A percentile compares a stretch with the other conserved stretches of the same genome.
These are phyloP conservation scores for Rhynchonycteris naso DNA, from an alignment of 2,797 vertebrate genomes.

Conservation along the genomic window DNA sequence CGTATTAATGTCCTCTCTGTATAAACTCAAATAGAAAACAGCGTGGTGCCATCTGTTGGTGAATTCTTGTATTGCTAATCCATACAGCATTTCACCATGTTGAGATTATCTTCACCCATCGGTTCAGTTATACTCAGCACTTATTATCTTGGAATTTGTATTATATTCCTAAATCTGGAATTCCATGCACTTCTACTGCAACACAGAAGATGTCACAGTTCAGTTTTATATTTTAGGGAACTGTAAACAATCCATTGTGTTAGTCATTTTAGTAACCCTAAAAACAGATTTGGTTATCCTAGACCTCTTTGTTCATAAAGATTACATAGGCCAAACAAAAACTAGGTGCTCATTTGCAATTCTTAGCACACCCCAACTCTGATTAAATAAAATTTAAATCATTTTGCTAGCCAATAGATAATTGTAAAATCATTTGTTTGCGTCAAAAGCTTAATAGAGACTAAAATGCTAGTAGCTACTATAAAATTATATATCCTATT, in stretches of 20 bases:
- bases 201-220: not conserved
- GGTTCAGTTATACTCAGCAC: not conserved
- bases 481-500: conserved; percentile 36
- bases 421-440: conserved; percentile 33
- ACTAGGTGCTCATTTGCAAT: conserved; percentile 17
- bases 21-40: conserved; percentile 35
- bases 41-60: conserved; percentile 72
- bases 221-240: not conserved
- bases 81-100: not conserved
- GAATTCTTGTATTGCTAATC: not conserved
- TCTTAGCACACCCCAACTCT: not conserved
- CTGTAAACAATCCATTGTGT: not conserved
- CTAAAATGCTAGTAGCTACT: conserved; percentile 7
- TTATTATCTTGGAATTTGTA: not conserved
- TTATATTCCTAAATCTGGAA: not conserved
- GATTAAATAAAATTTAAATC: conserved; percentile 44
- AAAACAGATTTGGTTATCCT: not conserved
- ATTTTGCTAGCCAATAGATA: not conserved
- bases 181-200: not conserved
- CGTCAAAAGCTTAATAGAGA: conserved; percentile 16
- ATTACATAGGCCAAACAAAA: not conserved
- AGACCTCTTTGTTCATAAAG: not conserved
- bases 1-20: not conserved
- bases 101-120: not conserved
- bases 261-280: not conserved